Conservation (phyloP, 92 coral and sea anemone species). For the Phenganax stokvisi region DNA sequence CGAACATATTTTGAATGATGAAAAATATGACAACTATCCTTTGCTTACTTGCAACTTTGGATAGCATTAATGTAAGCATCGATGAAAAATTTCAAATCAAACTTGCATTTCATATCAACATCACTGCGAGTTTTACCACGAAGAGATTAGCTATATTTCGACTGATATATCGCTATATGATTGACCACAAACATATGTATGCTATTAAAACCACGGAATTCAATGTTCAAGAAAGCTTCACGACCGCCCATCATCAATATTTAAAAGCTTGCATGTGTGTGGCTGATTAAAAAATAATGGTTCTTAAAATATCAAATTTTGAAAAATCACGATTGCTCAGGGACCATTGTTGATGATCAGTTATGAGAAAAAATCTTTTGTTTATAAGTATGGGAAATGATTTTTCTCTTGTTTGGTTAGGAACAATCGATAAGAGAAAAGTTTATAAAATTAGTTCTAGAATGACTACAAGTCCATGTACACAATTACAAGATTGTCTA, state of each 20-base stretch:
- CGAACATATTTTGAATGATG: constrained; percentile 1
- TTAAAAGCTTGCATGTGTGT: not conserved
- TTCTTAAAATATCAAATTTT: no score
- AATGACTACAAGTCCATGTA: no score
- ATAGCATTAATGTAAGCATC: no score
- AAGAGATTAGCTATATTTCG: not conserved
- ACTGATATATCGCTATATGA: not conserved
- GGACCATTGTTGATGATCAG: not conserved
- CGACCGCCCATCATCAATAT: not conserved
- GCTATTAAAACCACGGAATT: not conserved
- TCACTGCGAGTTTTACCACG: no score
- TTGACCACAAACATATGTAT: not conserved
- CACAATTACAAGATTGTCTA: no score
- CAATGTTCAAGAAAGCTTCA: no score
- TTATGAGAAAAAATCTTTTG: not conserved
- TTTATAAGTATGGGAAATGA: no score
- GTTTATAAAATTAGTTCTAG: no score
- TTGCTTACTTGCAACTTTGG: not conserved
- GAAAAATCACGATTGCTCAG: not conserved
- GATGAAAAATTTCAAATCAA: no score
- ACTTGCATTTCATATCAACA: no score
- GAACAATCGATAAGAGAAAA: no score
- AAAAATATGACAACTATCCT: not conserved
- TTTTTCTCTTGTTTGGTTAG: no score
- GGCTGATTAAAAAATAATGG: not conserved